These are phyloP conservation scores for Cheilosia urbana DNA, from an alignment of 2,888 invertebrate genomes.

Conservation along the genomic window DNA sequence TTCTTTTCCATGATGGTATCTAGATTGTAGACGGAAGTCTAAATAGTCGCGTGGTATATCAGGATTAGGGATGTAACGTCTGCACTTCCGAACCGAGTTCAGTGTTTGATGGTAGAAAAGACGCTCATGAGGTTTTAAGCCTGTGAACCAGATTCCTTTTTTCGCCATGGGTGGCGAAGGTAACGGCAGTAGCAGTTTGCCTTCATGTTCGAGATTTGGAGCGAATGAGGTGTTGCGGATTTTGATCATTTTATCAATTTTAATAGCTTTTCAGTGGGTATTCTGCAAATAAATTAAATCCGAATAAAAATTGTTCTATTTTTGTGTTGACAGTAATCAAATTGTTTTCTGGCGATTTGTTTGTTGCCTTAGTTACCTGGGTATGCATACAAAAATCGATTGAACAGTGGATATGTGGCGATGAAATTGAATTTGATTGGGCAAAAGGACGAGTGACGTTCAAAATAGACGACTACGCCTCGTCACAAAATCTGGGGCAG, in stretches of 20 bases:
- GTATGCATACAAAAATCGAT: too few species aligned
- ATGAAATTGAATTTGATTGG: too few species aligned
- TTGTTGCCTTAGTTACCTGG: too few species aligned
- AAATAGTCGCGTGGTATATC: constrained; percentile 87
- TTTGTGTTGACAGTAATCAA: too few species aligned
- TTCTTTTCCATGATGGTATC: constrained; percentile 88
- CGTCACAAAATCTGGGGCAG: too few species aligned
- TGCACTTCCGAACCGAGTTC: constrained; percentile 84
- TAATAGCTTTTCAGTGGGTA: neutral
- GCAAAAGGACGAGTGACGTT: too few species aligned
- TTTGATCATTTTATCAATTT: constrained; percentile 70
- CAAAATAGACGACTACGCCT: too few species aligned
- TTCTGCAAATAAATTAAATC: neutral
- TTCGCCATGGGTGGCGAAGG: constrained; percentile 77
- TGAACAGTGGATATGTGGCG: too few species aligned
- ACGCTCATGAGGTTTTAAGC: constrained; percentile 83
- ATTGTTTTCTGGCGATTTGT: too few species aligned
- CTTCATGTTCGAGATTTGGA: constrained; percentile 84
- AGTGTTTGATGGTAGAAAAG: constrained; percentile 85
- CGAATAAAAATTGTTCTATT: neutral
- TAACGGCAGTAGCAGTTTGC: constrained; percentile 83
- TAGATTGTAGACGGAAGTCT: constrained; percentile 87
- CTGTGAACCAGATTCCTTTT: constrained; percentile 81
- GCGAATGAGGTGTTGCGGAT: constrained; percentile 80
- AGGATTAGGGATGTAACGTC: constrained; percentile 81